Evolutionary conservation across 2,797 vertebrate species (phyloP).

Genomic region (Enoplosus armatus): DNA sequence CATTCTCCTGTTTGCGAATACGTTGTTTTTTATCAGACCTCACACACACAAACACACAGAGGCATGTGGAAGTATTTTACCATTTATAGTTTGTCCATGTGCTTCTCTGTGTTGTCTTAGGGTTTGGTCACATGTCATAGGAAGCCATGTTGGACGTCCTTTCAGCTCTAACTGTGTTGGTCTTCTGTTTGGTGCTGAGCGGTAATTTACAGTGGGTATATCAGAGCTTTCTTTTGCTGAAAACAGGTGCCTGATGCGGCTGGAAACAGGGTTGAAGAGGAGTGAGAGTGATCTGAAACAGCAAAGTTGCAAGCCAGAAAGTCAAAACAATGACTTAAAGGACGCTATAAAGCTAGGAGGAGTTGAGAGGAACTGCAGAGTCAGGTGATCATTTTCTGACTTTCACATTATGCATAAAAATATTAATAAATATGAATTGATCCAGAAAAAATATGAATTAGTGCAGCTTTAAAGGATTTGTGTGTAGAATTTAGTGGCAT

Average conservation of each 20-base stretch:
- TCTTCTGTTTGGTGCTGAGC: background rate
- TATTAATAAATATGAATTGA: background rate
- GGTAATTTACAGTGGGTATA: background rate
- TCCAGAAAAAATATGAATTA: background rate
- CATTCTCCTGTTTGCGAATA: conserved; percentile 43
- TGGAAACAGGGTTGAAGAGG: background rate
- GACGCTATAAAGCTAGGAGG: background rate
- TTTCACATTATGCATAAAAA: background rate
- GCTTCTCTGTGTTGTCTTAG: conserved; percentile 62
- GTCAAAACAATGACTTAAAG: background rate
- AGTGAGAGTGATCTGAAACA: background rate
- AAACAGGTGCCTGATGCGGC: background rate
- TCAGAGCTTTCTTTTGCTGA: background rate
- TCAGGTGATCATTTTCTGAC: background rate
- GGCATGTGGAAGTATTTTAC: conserved; percentile 66
- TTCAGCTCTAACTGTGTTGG: conserved; percentile 1
- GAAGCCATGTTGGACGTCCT: conserved; percentile 33
- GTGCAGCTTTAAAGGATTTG: too few species aligned
- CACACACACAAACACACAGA: conserved; percentile 20
- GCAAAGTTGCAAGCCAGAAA: background rate
- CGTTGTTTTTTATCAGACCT: conserved; percentile 52
- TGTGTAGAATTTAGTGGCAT: too few species aligned
- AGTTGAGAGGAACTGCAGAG: background rate
- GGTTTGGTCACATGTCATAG: conserved; percentile 51
- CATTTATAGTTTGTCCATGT: conserved; percentile 61